Conservation (phyloP, 2,797 vertebrate species). For the Leptatherina wallacei region DNA sequence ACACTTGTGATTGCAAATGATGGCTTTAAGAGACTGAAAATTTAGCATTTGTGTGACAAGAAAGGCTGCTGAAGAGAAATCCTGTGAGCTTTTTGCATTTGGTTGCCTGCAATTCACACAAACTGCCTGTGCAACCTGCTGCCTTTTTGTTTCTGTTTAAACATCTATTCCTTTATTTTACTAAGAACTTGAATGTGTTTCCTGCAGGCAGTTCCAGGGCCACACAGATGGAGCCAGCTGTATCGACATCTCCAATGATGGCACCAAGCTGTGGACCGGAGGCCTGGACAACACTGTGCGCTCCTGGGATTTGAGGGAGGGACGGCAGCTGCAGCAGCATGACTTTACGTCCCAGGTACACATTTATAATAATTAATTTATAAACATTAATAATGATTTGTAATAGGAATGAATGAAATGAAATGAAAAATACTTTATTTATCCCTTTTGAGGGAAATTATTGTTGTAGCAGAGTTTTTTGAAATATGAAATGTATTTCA, state of each 20-base stretch:
- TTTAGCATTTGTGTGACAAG: not conserved
- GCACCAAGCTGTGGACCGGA: slow-evolving; percentile 98
- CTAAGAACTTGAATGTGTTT: slow-evolving; percentile 37
- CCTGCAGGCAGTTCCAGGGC: slow-evolving; percentile 93
- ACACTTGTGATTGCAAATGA: slow-evolving; percentile 6
- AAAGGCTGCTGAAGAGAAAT: slow-evolving; percentile 24
- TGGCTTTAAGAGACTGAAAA: slow-evolving; percentile 2
- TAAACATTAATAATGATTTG: too few species aligned
- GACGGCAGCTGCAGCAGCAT: slow-evolving; percentile 97
- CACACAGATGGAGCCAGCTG: slow-evolving; percentile 98
- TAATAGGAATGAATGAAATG: too few species aligned
- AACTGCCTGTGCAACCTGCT: slow-evolving; percentile 5
- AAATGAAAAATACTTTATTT: too few species aligned
- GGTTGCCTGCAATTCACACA: slow-evolving; percentile 12
- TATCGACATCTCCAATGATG: slow-evolving; percentile 98
- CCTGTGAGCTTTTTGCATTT: slow-evolving; percentile 17
- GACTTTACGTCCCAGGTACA: slow-evolving; percentile 98
- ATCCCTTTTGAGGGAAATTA: too few species aligned
- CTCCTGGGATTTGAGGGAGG: slow-evolving; percentile 97
- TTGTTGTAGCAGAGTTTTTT: too few species aligned
- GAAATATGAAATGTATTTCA: not conserved
- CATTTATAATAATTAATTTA: not conserved
- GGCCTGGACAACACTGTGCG: slow-evolving; percentile 98
- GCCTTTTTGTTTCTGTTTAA: slow-evolving; percentile 19
- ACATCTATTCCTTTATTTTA: slow-evolving; percentile 37